Conservation (phyloP, 2,888 invertebrate species). For the Sacculina carcini region DNA sequence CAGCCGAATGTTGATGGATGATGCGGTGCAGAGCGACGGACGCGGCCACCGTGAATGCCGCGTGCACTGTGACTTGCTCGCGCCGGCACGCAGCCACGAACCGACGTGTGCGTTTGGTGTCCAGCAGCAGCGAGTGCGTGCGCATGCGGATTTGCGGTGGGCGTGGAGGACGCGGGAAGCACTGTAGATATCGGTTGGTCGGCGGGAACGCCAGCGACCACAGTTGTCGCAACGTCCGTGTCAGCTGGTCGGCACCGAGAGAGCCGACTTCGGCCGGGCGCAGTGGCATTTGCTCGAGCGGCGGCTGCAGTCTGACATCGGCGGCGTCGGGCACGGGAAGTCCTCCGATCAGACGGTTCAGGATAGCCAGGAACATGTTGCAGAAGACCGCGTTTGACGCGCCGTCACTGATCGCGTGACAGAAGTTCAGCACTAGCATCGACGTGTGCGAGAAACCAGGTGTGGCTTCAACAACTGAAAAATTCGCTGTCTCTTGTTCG, state of each 20-base stretch:
- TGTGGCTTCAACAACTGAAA: no score
- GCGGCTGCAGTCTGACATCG: conserved; percentile 7
- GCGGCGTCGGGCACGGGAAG: conserved; percentile 9
- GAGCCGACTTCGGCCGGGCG: not conserved
- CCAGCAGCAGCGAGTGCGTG: conserved; percentile 9
- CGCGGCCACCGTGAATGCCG: conserved; percentile 14
- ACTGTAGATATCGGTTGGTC: conserved; percentile 8
- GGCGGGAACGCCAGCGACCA: conserved; percentile 5
- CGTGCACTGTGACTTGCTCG: conserved; percentile 13
- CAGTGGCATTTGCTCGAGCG: not conserved
- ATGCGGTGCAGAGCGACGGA: conserved; percentile 11
- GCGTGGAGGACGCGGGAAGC: conserved; percentile 6
- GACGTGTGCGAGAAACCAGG: not conserved
- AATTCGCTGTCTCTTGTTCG: no score
- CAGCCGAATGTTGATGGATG: conserved; percentile 5
- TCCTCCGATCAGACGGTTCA: conserved; percentile 11
- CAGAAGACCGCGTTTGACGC: conserved; percentile 14
- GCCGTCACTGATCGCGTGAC: conserved; percentile 14
- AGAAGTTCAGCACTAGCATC: conserved; percentile 8
- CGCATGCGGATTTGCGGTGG: conserved; percentile 8
- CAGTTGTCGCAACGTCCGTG: not conserved
- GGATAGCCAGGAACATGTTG: conserved; percentile 10
- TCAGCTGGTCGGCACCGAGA: not conserved
- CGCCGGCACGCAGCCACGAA: conserved; percentile 10
- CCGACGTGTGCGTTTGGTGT: conserved; percentile 8